phyloP scores from a whole-genome alignment of 2,888 invertebrate species.

The Drosophila greeni region DNA sequence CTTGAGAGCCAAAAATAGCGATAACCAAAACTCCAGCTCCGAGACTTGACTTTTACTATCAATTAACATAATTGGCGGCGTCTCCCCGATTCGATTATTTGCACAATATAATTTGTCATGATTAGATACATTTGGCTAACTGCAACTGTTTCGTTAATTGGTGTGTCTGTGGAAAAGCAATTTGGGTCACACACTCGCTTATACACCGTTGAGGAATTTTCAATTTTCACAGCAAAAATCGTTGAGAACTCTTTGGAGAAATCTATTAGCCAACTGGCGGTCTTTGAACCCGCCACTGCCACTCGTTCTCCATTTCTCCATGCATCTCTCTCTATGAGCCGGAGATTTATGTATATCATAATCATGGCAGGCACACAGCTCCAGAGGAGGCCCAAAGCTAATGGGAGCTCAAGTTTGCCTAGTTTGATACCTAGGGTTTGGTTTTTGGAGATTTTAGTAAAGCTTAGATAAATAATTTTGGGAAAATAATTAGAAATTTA shows the following conservation, averaged over 20 bases:
- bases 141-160: slow-evolving; percentile 41
- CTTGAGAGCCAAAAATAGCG: slow-evolving; percentile 18
- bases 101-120: slow-evolving; percentile 55
- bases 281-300: slow-evolving; percentile 41
- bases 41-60: slow-evolving; percentile 60
- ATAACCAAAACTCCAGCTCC: slow-evolving; percentile 1
- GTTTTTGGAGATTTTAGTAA: not conserved
- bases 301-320: slow-evolving; percentile 11
- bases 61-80: slow-evolving; percentile 68
- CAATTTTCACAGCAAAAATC: slow-evolving; percentile 24
- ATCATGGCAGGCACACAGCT: slow-evolving; percentile 27
- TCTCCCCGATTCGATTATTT: slow-evolving; percentile 45
- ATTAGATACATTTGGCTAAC: slow-evolving; percentile 50
- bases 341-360: slow-evolving; percentile 45
- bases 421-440: slow-evolving; percentile 1
- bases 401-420: slow-evolving; percentile 28
- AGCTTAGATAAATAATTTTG: not conserved
- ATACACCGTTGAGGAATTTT: slow-evolving; percentile 20
- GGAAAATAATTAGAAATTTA: not conserved
- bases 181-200: slow-evolving; percentile 39
- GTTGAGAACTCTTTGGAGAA: slow-evolving; percentile 29
- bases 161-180: slow-evolving; percentile 13
- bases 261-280: slow-evolving; percentile 46
- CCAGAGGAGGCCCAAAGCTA: slow-evolving; percentile 5
- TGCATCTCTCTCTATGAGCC: slow-evolving; percentile 31